phyloP scores from a whole-genome alignment of 2,888 invertebrate genomes.

The Nycteola revayana region DNA sequence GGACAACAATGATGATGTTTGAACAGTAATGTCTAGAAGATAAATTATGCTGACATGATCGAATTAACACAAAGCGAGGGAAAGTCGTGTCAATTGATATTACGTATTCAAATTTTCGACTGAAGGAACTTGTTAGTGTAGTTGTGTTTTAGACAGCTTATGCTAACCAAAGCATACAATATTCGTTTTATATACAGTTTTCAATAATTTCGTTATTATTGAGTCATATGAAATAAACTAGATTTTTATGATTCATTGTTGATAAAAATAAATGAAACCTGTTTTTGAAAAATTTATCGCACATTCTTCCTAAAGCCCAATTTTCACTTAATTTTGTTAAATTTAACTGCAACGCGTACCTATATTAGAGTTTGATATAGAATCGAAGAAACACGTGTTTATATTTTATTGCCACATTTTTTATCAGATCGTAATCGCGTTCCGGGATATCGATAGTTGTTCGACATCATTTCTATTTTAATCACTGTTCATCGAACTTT shows the following conservation, averaged over 20 bases:
- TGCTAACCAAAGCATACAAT: conserved; percentile 63
- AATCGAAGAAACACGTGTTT: no score
- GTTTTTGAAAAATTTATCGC: no score
- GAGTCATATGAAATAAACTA: conserved; percentile 36
- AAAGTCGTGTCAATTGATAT: conserved; percentile 8
- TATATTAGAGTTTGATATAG: no score
- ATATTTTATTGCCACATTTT: conserved; percentile 11
- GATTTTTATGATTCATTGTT: conserved; percentile 16
- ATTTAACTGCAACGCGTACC: no score
- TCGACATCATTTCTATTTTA: conserved; percentile 42
- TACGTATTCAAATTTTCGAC: conserved; percentile 34
- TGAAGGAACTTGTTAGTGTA: conserved; percentile 48
- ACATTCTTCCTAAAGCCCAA: no score
- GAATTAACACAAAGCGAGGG: conserved; percentile 26
- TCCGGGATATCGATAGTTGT: conserved; percentile 19
- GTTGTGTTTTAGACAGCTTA: conserved; percentile 53
- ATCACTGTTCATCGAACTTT: conserved; percentile 44
- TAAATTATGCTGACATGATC: conserved; percentile 44
- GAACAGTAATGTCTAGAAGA: conserved; percentile 40
- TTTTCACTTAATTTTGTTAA: no score
- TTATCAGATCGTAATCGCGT: conserved; percentile 13
- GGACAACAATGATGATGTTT: conserved; percentile 57
- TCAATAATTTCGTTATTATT: conserved; percentile 53
- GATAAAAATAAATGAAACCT: no score
- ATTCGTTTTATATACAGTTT: conserved; percentile 48